phyloP scores from a whole-genome alignment of 92 coral and sea anemone genomes.

The Epizoanthus fatuus region DNA sequence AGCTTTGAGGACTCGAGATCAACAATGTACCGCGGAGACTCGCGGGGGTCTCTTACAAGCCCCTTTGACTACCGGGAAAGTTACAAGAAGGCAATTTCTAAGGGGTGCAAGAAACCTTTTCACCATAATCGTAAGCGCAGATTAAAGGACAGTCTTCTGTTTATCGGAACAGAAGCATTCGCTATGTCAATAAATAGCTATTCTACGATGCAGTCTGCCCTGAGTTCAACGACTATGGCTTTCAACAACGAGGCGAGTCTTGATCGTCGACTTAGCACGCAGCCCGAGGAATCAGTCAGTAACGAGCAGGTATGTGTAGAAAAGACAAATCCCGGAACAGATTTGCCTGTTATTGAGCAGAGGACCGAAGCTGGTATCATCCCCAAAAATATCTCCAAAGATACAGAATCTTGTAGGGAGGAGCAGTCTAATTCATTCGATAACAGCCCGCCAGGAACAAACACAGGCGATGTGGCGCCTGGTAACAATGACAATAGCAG shows the following conservation, averaged over 20 bases:
- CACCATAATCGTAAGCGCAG: slow-evolving; percentile 47
- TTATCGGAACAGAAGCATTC: slow-evolving; percentile 5
- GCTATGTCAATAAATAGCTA: background rate
- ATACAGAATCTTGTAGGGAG: background rate
- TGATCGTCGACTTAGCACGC: background rate
- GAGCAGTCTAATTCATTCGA: background rate
- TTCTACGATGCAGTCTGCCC: background rate
- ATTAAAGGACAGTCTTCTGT: background rate
- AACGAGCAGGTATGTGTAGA: background rate
- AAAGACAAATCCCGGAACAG: background rate
- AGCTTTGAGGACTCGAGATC: slow-evolving; percentile 85
- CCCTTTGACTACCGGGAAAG: slow-evolving; percentile 85
- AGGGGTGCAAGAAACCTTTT: slow-evolving; percentile 70
- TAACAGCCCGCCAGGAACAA: background rate
- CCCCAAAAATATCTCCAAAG: background rate
- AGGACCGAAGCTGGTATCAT: too few relatives aligned
- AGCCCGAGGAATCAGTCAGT: background rate
- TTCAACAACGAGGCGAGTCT: background rate
- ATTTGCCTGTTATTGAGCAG: background rate
- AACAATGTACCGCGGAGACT: slow-evolving; percentile 62
- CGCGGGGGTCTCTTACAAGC: slow-evolving; percentile 51
- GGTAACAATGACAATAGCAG: background rate
- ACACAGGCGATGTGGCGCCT: background rate
- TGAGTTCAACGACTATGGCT: background rate
- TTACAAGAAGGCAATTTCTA: slow-evolving; percentile 79